A percentile compares a stretch with the other conserved stretches of the same genome.
Conservation (phyloP, 2,797 vertebrate species). For the Lepilemur septentrionalis region DNA sequence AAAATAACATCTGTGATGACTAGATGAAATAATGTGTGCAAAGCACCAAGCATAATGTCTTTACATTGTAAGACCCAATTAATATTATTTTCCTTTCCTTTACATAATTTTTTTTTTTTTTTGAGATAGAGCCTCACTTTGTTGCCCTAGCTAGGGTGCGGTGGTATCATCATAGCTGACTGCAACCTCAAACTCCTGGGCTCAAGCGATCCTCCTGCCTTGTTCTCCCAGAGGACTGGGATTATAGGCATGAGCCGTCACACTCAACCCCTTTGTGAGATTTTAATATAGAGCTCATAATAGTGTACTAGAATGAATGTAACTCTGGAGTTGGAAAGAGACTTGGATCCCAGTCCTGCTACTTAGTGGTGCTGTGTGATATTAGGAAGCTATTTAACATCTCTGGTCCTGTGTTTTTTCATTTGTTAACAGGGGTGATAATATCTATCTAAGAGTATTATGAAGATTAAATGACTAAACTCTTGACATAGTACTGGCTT, state of each 20-base stretch:
- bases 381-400: not conserved
- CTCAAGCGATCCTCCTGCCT: not conserved
- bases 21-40: not conserved
- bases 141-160: too few species aligned
- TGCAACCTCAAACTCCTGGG: not conserved
- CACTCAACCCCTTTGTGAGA: rapidly evolving
- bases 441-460: not conserved
- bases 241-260: not conserved
- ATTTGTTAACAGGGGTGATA: not conserved
- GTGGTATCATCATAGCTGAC: too few species aligned
- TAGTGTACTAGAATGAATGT: not conserved
- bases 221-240: too few species aligned
- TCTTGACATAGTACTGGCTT: not conserved
- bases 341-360: not conserved
- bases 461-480: not conserved
- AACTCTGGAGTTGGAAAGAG: not conserved
- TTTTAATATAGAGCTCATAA: not conserved
- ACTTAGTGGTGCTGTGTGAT: not conserved
- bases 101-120: too few species aligned
- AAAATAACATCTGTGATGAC: not conserved
- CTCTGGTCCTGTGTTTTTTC: not conserved
- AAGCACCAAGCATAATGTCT: not conserved
- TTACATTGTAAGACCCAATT: not conserved
- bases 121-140: too few species aligned
- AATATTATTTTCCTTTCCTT: not conserved